These are phyloP conservation scores for Hestina assimilis DNA, from an alignment of 1,140 invertebrate genomes.

Conservation along the genomic window DNA sequence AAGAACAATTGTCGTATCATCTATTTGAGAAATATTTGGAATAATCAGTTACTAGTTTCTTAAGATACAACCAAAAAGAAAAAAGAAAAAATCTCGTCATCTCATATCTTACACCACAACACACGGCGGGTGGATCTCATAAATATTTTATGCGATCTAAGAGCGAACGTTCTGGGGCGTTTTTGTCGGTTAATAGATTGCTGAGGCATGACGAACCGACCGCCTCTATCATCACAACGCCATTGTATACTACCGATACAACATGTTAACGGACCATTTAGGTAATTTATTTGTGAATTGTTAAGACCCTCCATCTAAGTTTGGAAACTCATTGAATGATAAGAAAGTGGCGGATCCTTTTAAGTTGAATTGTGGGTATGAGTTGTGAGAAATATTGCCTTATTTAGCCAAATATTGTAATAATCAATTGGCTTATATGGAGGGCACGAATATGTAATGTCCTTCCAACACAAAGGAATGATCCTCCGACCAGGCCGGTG, in stretches of 20 bases:
- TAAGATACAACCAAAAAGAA: no score
- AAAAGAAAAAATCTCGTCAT: no score
- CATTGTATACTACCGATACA: slow-evolving; percentile 1
- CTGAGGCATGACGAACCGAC: slow-evolving; percentile 36
- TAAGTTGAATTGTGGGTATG: no score
- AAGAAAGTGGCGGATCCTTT: not conserved
- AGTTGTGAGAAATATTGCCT: no score
- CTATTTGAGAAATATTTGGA: no score
- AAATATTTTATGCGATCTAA: slow-evolving; percentile 57
- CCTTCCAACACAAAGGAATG: no score
- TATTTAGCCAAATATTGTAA: no score
- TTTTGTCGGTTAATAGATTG: slow-evolving; percentile 59
- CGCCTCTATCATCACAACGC: slow-evolving; percentile 17
- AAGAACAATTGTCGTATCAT: no score
- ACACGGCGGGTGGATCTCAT: slow-evolving; percentile 40
- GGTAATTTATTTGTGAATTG: slow-evolving; percentile 5
- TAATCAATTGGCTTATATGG: no score
- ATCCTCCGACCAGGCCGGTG: no score
- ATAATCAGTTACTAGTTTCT: no score
- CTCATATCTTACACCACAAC: slow-evolving; percentile 8
- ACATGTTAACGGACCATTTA: not conserved
- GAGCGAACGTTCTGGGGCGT: slow-evolving; percentile 31
- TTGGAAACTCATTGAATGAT: not conserved
- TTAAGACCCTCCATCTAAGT: not conserved
- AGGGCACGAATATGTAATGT: no score